Conservation (phyloP, 2,113 vertebrate genomes). For the Acanthisitta chloris region DNA sequence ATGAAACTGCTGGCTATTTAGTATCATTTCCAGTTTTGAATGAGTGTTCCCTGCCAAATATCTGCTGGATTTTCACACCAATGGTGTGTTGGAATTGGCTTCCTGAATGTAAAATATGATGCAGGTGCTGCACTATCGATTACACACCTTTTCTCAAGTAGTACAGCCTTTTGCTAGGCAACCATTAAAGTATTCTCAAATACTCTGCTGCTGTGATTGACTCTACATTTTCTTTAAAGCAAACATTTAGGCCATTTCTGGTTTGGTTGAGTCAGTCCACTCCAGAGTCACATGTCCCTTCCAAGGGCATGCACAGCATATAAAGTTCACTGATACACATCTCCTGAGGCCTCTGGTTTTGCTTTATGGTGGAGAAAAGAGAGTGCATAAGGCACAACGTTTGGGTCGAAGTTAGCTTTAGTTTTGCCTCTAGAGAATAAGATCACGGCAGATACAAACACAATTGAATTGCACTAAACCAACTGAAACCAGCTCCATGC, state of each 20-base stretch:
- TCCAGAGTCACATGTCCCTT: not conserved
- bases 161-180: not conserved
- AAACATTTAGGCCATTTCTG: not conserved
- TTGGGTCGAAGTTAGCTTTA: not conserved
- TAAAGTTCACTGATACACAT: not conserved
- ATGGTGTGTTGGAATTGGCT: not conserved
- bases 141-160: not conserved
- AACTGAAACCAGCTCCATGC: not conserved
- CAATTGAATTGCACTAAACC: not conserved
- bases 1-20: not conserved
- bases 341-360: not conserved
- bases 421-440: slow-evolving; percentile 14
- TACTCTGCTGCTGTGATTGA: not conserved
- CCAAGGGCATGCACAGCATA: not conserved
- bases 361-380: not conserved
- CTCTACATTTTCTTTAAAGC: not conserved
- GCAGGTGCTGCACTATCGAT: fast-evolving
- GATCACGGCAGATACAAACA: not conserved
- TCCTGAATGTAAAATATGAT: not conserved
- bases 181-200: not conserved
- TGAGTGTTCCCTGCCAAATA: not conserved
- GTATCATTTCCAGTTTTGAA: not conserved
- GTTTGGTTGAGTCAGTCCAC: not conserved
- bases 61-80: not conserved
- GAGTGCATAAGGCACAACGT: not conserved